A percentile compares a stretch with the other conserved stretches of the same genome.
Conservation (phyloP, 2,888 invertebrate genomes). For the Drosophila paramelanica region DNA sequence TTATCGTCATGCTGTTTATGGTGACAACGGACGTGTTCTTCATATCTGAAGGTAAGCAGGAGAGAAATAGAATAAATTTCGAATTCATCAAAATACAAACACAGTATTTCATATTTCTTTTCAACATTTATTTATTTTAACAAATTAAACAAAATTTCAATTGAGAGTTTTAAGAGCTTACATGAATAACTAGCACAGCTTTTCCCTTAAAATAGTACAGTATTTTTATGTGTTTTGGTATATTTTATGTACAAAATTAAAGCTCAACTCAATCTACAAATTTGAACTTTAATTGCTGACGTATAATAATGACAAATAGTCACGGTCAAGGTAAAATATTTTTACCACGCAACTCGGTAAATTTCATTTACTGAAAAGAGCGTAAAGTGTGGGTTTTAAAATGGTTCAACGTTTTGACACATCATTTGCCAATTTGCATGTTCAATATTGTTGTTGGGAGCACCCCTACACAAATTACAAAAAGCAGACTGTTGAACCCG, state of each 20-base stretch:
- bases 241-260: constrained; percentile 13
- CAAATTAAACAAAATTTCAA: no score
- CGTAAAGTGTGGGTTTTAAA: constrained; percentile 39
- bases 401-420: constrained; percentile 5
- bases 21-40: constrained; percentile 23
- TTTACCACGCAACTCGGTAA: constrained; percentile 6
- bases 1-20: constrained; percentile 22
- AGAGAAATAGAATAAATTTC: no score
- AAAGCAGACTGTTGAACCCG: constrained; percentile 29
- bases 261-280: constrained; percentile 5
- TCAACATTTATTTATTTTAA: no score
- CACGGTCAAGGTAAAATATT: constrained; percentile 53
- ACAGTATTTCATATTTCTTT: no score
- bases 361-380: constrained; percentile 21
- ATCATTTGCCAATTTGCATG: constrained; percentile 16
- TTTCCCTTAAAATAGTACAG: not conserved
- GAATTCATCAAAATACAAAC: no score
- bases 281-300: not conserved
- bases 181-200: no score
- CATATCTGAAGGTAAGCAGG: constrained; percentile 47
- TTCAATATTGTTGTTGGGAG: constrained; percentile 8
- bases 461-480: constrained; percentile 16
- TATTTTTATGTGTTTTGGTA: not conserved
- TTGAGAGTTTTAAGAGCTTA: no score
- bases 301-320: constrained; percentile 20